Evolutionary conservation across 2,888 invertebrate genomes (phyloP).

Genomic region (Dione juno): DNA sequence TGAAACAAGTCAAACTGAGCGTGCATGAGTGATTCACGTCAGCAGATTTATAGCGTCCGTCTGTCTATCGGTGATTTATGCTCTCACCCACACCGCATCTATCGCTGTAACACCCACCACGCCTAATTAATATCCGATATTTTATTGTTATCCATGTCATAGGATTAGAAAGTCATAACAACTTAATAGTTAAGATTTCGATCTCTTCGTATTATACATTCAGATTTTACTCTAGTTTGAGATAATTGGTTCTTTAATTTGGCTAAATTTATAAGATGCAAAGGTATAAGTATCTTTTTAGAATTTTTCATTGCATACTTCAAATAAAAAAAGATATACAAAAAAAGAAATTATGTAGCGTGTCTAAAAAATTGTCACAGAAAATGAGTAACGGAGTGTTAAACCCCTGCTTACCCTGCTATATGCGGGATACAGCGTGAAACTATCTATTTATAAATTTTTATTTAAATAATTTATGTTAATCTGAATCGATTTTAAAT

Average conservation of each 20-base stretch:
- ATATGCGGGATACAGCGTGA: background rate
- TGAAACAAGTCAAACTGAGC: constrained; percentile 31
- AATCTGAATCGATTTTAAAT: background rate
- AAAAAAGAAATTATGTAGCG: too few species aligned
- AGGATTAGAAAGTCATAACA: constrained; percentile 10
- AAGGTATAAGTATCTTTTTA: too few species aligned
- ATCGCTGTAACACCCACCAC: constrained; percentile 45
- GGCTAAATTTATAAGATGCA: background rate
- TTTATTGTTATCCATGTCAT: constrained; percentile 44
- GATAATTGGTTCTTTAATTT: background rate
- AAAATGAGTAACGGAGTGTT: background rate
- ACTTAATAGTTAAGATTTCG: background rate
- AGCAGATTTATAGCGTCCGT: constrained; percentile 68
- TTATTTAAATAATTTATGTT: background rate
- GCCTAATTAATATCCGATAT: constrained; percentile 56
- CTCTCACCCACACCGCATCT: constrained; percentile 53
- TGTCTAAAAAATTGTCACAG: too few species aligned
- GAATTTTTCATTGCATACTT: too few species aligned
- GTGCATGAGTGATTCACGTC: constrained; percentile 64
- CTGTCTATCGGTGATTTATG: constrained; percentile 66
- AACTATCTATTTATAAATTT: background rate
- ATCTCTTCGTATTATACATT: background rate
- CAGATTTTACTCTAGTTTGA: background rate
- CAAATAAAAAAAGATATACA: too few species aligned
- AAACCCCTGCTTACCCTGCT: background rate